Percentiles rank a stretch among this genome's conserved stretches.
These are phyloP conservation scores for Sander lucioperca DNA, from an alignment of 2,113 vertebrate species.

Conservation along the genomic window DNA sequence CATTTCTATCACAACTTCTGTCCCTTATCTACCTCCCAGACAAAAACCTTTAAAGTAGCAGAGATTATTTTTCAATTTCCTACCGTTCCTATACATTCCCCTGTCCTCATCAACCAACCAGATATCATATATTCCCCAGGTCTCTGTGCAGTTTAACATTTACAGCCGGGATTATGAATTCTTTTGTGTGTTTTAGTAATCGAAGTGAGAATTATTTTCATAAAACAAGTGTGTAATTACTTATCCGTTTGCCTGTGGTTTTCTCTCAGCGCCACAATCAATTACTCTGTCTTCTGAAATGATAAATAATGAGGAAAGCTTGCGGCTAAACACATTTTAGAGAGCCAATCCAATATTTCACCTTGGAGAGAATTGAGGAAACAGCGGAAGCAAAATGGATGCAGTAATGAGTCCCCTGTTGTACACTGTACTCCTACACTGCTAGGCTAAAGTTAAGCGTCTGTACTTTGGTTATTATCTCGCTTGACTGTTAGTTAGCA, in stretches of 20 bases:
- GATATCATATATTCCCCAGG: slow-evolving; percentile 66
- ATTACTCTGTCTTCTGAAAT: slow-evolving; percentile 75
- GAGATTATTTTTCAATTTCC: slow-evolving; percentile 80
- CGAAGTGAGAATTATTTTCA: slow-evolving; percentile 58
- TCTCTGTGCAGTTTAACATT: slow-evolving; percentile 62
- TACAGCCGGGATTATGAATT: slow-evolving; percentile 62
- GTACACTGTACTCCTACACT: slow-evolving; percentile 10
- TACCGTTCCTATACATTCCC: slow-evolving; percentile 56
- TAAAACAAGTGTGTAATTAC: slow-evolving; percentile 74
- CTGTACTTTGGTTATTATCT: slow-evolving; percentile 11
- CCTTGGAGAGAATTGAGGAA: slow-evolving; percentile 62
- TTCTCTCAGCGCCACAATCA: slow-evolving; percentile 71
- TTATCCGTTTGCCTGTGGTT: slow-evolving; percentile 73
- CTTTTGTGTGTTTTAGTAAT: slow-evolving; percentile 50
- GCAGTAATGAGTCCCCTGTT: slow-evolving; percentile 68
- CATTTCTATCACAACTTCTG: slow-evolving; percentile 42
- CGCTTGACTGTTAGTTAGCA: background rate
- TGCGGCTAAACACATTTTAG: slow-evolving; percentile 67
- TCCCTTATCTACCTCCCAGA: slow-evolving; percentile 67
- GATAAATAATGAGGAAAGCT: slow-evolving; percentile 75
- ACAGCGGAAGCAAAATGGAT: slow-evolving; percentile 65
- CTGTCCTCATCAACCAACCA: slow-evolving; percentile 61
- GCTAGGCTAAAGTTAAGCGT: background rate
- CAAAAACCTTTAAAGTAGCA: slow-evolving; percentile 68
- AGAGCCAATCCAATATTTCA: slow-evolving; percentile 73